Evolutionary conservation across 2,888 invertebrate species (phyloP), one percentile per base, ranked within the genome.

Genomic region (Dicycla oo): DNA sequence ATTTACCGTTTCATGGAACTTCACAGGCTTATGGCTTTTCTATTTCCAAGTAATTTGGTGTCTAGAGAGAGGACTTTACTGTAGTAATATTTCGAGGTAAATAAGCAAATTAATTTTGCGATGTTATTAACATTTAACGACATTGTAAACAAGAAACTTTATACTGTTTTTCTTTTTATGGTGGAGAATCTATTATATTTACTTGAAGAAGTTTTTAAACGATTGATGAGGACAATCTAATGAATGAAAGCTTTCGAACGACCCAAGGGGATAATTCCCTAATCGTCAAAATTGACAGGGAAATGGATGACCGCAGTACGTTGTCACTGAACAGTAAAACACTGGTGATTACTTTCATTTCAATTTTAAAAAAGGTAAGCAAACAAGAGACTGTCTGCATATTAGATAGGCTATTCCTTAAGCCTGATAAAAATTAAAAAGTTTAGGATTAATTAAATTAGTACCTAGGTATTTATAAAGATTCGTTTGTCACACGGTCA

Each of bases 31-130:
- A 58, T 45, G 15, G 15, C 23, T 51, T 45, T 38, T 38, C 23
- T 71, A 63, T 73, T 74, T 65, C 45, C 20, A 73, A 43, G 40
- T 62, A 62, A 43, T 47, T 54, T 70, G 6, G 43, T 34, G 0
- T 20, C 11, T 40, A 8, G 20, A 15, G 18, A 11, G 10, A 20
- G 15, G 7, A 7, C 0, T 43, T 53, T 10, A 7, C 15, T n/a
- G 5, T 7, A 6, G 23, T 71, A 20, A 58, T 26, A 47, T 57
- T 43, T 43, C 15, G 30, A n/a, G 0, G 18, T 53, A 51, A 43
- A 23, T 49, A 20, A 40, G 6, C n/a, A 40, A 23, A 30, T 34
- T 7, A 26, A 11, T 26, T 13, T 18, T 53, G 7, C 6, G 23
- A n/a, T n/a, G n/a, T n/a, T n/a, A n/a, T n/a, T n/a, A n/a, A n/a